Evolutionary conservation across 2,113 vertebrate species (phyloP).

Genomic region (Antigone vipio): DNA sequence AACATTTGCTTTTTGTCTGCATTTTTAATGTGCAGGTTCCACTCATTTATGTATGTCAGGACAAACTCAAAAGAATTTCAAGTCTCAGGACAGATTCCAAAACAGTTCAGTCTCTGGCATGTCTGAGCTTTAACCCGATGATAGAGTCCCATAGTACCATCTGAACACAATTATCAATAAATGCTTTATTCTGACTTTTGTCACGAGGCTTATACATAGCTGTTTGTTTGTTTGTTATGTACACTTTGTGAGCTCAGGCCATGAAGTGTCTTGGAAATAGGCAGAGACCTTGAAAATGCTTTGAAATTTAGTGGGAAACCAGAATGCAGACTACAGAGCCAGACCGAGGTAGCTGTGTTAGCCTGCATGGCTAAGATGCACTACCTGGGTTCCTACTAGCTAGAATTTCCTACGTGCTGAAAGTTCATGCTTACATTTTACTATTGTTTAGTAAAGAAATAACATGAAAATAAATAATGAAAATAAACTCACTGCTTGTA

Average conservation of each 20-base stretch:
- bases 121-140: neutral
- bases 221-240: neutral
- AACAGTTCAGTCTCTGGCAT: neutral
- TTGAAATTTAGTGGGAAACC: neutral
- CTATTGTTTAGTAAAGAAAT: neutral
- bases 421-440: neutral
- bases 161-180: neutral
- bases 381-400: neutral
- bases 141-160: neutral
- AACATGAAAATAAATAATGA: neutral
- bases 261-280: neutral
- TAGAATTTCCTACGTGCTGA: neutral
- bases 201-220: neutral
- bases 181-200: neutral
- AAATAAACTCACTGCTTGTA: neutral
- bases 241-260: neutral
- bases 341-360: neutral
- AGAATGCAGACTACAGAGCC: neutral
- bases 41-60: neutral
- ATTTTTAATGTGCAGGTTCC: neutral
- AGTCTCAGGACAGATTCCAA: neutral
- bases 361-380: neutral
- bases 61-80: neutral
- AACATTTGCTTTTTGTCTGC: neutral
- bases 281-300: neutral